These are phyloP conservation scores for Dryococelus australis DNA, from an alignment of 2,888 invertebrate species.

Conservation along the genomic window DNA sequence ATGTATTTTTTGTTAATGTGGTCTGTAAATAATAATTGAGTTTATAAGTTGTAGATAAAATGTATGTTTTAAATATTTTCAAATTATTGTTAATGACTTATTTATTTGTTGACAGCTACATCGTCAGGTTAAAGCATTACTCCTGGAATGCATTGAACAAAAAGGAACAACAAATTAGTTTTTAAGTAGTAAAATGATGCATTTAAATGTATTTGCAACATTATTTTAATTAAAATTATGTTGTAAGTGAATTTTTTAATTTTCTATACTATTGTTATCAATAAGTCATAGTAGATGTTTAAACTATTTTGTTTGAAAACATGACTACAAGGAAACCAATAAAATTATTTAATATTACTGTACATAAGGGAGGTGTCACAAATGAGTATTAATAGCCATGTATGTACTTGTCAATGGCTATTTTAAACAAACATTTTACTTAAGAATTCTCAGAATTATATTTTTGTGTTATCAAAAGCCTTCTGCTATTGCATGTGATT, in stretches of 20 bases:
- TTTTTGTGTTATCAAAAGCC: too few species aligned
- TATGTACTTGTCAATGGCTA: too few species aligned
- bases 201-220: not conserved
- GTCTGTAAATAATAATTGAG: not conserved
- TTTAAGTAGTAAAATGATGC: not conserved
- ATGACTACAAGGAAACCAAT: too few species aligned
- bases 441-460: too few species aligned
- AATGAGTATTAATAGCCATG: too few species aligned
- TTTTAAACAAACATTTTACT: too few species aligned
- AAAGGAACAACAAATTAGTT: not conserved
- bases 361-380: too few species aligned
- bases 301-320: too few species aligned
- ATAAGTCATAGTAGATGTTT: too few species aligned
- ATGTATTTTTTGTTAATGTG: not conserved
- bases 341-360: too few species aligned
- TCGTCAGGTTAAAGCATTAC: not conserved
- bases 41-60: not conserved
- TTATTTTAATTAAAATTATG: not conserved
- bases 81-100: not conserved
- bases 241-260: not conserved
- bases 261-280: too few species aligned
- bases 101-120: conserved; percentile 16
- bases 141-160: conserved; percentile 11
- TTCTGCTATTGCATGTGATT: too few species aligned
- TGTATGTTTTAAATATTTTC: not conserved